These are phyloP conservation scores for Aspidiotus destructor DNA, from an alignment of 2,888 invertebrate genomes.

Conservation along the genomic window DNA sequence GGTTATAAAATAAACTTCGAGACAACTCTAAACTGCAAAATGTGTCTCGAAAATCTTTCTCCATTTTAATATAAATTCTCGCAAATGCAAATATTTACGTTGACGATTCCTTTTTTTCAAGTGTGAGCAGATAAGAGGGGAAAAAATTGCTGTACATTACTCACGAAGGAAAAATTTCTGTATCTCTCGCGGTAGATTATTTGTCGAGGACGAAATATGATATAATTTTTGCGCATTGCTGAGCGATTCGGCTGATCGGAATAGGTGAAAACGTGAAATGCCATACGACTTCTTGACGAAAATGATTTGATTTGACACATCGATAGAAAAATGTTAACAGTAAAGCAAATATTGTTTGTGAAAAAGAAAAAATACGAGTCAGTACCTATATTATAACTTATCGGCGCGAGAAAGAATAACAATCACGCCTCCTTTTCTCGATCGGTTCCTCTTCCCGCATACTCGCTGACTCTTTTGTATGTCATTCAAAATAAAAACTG, in stretches of 20 bases:
- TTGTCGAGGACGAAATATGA: neutral
- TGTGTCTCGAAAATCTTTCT: no score
- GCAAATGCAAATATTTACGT: no score
- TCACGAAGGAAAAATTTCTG: no score
- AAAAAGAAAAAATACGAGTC: slow-evolving; percentile 27
- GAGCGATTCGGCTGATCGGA: neutral
- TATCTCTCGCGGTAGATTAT: no score
- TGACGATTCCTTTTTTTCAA: no score
- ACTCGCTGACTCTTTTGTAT: slow-evolving; percentile 17
- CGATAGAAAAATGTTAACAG: slow-evolving; percentile 22
- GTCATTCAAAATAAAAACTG: slow-evolving; percentile 27
- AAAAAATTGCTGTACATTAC: no score
- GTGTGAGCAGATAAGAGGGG: no score
- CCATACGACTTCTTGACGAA: no score
- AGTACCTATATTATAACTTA: neutral
- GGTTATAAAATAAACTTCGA: no score
- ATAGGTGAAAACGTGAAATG: neutral
- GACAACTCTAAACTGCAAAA: no score
- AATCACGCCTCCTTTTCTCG: slow-evolving; percentile 7
- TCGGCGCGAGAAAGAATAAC: slow-evolving; percentile 21
- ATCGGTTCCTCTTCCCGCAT: slow-evolving; percentile 3
- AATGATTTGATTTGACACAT: neutral
- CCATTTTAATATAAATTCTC: no score
- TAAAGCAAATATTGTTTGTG: slow-evolving; percentile 13
- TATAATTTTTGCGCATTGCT: neutral